These are phyloP conservation scores for Pithys albifrons DNA, from an alignment of 2,113 vertebrate genomes.

Conservation along the genomic window DNA sequence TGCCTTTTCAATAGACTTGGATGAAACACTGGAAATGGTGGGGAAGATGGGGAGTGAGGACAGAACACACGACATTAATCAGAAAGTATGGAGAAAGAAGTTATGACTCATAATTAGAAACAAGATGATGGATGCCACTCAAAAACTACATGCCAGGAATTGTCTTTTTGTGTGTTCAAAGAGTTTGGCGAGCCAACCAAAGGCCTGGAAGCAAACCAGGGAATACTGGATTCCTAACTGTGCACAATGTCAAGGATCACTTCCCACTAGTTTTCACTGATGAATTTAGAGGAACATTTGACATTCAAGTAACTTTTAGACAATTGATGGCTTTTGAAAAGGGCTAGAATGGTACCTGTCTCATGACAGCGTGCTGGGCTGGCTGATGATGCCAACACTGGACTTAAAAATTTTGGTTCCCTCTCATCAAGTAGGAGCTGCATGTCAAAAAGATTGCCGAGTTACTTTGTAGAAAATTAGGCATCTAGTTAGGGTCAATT, in stretches of 20 bases:
- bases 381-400: neutral
- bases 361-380: neutral
- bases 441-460: neutral
- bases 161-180: neutral
- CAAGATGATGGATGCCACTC: neutral
- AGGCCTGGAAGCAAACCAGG: neutral
- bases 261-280: neutral
- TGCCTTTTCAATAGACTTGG: neutral
- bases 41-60: rapidly evolving
- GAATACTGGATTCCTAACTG: neutral
- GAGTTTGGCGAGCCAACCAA: neutral
- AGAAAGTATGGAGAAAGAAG: neutral
- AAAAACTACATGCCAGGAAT: neutral
- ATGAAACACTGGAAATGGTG: neutral
- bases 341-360: neutral
- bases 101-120: neutral
- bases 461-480: neutral
- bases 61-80: neutral
- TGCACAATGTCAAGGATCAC: neutral
- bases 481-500: neutral
- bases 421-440: neutral
- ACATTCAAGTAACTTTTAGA: neutral
- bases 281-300: neutral
- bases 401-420: neutral
- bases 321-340: neutral